Evolutionary conservation across 2,797 vertebrate genomes (phyloP), one percentile per base, ranked within the genome.

Genomic region (Brotogeris chrysoptera): DNA sequence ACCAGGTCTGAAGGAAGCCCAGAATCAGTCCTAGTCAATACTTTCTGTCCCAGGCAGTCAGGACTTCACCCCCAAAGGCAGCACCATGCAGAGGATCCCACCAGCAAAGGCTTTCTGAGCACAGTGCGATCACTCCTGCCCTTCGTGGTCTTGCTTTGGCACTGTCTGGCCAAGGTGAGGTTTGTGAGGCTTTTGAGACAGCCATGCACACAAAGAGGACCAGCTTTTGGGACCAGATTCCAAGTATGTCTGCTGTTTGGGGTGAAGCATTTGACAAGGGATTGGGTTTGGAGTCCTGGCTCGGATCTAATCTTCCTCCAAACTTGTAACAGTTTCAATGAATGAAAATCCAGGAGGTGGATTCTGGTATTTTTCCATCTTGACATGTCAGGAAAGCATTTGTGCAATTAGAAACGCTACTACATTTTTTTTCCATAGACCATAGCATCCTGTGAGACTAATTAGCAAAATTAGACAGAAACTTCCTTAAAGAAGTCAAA

Each of bases 81-180:
- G 15, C 10, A 41, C 2, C 4, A 28, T 27, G n/a, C 11, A 52
- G 25, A 61, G 79, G 20, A 80, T 25, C 13, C 20, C 5, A 24
- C 20, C 23, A 80, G 7, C 3, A 65, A 90, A 60, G 17, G 0
- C 4, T 76, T 5, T 64, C 23, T 2, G 0, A 64, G 52, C 10
- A 20, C 0, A 3, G 3, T 0, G 0, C 27, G 38, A n/a, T 11
- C 15, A 46, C 24, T 2, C 2, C 30, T 55, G 27, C 30, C 19
- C 44, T 28, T 2, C 0, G 0, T 3, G 23, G 9, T 34, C 19
- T 50, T 81, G 21, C 17, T 72, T 36, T 46, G 47, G 4, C 14
- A 3, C 1, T 30, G 8, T 55, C 32, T 52, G 27, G n/a, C 11
- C 28, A 13, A 70, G 32, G 10, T 34, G 50, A 77, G 19, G 10